phyloP scores from a whole-genome alignment of 1,140 invertebrate genomes.

The Penaeus vannamei region DNA sequence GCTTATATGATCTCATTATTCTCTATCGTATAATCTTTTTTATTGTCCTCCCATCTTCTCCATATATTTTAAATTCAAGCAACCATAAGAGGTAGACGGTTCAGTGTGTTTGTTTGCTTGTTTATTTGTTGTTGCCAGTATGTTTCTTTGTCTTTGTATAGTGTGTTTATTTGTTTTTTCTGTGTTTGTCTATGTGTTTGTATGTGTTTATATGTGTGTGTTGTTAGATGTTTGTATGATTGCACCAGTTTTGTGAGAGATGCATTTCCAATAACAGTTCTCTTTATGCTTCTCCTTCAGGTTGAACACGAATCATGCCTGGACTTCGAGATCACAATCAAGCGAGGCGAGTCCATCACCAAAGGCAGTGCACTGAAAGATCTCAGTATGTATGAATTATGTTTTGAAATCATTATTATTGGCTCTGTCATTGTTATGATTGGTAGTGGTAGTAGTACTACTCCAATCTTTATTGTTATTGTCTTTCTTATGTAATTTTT shows the following conservation, averaged over 20 bases:
- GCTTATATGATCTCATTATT: too few relatives aligned
- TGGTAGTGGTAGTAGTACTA: too few relatives aligned
- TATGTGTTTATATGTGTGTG: background rate
- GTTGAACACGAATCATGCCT: constrained; percentile 69
- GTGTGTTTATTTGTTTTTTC: too few relatives aligned
- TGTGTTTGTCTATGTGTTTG: background rate
- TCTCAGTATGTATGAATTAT: constrained; percentile 68
- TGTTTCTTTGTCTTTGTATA: too few relatives aligned
- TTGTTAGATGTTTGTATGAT: background rate
- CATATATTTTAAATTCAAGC: too few relatives aligned
- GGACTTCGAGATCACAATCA: constrained; percentile 68
- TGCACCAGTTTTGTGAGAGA: background rate
- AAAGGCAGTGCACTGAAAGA: constrained; percentile 70
- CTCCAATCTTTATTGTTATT: background rate
- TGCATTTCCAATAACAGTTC: too few relatives aligned
- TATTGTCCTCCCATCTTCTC: too few relatives aligned
- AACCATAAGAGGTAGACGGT: too few relatives aligned
- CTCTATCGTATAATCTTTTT: too few relatives aligned
- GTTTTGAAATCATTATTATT: background rate
- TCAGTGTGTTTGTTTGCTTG: too few relatives aligned
- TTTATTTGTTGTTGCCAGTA: too few relatives aligned
- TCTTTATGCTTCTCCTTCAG: constrained; percentile 45
- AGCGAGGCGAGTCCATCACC: constrained; percentile 69
- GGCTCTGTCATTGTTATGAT: background rate
- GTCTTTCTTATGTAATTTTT: too few relatives aligned